Base-by-base conservation (phyloP, 2,113 vertebrate genomes). In the Peucedramus taeniatus region DNA sequence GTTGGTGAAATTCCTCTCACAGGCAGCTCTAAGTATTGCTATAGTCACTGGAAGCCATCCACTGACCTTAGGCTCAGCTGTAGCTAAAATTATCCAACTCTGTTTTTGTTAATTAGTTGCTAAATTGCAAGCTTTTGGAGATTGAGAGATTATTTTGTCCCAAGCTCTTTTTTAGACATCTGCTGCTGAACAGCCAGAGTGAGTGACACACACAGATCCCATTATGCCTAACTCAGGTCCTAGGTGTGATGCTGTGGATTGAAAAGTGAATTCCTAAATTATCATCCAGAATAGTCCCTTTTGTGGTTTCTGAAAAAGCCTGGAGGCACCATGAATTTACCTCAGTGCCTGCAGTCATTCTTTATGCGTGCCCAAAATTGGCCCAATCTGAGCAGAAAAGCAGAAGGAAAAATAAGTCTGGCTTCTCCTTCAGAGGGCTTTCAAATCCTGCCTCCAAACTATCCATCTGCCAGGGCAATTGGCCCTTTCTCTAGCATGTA, bases 61-160 rank as follows among this genome's bases (percentile, higher is more conserved):
- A 35, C 27, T 88, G 82, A 80, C 66, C 86, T 69, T 69, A 90
- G 45, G 63, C 37, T 92, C 83, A 83, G 53, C 66, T 75, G 53
- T 42, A 64, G 51, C 61, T 93, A 69, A 87, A 82, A 82, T 86
- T 61, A 88, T 13, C 54, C 42, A 90, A 27, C 50, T 64, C 20
- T 85, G 3, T 12, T 86, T 90, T 60, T 90, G 23, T 75, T 80
- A 69, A 83, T 72, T 92, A 56, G 56, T 88, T 45, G 35, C 54
- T 80, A 88, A 93, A 79, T 63, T 71, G 30, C 42, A 94, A 40
- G 54, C 23, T 90, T 83, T 83, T 74, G 54, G 64, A 86, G 45
- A 50, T 71, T 69, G 33, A 68, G 51, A 15, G 59, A 44, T 26
- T 77, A n/a, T 76, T 90, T 83, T 71, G 71, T 96, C 59, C 49